Conservation (phyloP, 2,888 invertebrate genomes). For the Hermodice carunculata region DNA sequence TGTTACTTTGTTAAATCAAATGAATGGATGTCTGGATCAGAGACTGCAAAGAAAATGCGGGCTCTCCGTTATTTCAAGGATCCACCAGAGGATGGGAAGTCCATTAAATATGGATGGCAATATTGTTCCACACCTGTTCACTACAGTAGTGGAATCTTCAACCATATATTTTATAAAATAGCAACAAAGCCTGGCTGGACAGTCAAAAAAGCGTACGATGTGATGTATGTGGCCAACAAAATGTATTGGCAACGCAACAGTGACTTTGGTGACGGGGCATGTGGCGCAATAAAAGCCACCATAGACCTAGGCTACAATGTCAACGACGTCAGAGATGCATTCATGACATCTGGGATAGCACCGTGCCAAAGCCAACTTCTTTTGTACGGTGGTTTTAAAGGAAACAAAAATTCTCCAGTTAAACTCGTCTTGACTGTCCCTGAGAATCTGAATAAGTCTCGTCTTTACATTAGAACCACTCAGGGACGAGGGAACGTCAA, state of each 20-base stretch:
- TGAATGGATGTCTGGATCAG: conserved; percentile 36
- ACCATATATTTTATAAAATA: conserved; percentile 44
- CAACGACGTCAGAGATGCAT: conserved; percentile 33
- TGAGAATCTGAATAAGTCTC: no score
- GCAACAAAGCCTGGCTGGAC: conserved; percentile 34
- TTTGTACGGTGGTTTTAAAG: no score
- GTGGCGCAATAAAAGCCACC: conserved; percentile 46
- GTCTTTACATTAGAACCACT: no score
- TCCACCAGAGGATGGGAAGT: conserved; percentile 42
- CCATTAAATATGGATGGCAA: conserved; percentile 38
- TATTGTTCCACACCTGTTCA: conserved; percentile 43
- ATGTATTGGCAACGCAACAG: conserved; percentile 44
- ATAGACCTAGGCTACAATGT: conserved; percentile 44
- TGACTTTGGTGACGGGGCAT: conserved; percentile 44
- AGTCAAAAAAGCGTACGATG: conserved; percentile 40
- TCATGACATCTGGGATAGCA: conserved; percentile 41
- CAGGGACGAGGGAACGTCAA: no score
- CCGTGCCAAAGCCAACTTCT: no score
- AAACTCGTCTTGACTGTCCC: no score
- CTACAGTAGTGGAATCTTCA: conserved; percentile 46
- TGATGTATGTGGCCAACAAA: conserved; percentile 44
- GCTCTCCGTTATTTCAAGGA: conserved; percentile 41
- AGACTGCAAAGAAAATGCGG: conserved; percentile 23
- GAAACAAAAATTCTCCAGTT: no score
- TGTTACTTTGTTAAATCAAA: conserved; percentile 31